Evolutionary conservation across 2,888 invertebrate species (phyloP).

Genomic region (Lasius platythorax): DNA sequence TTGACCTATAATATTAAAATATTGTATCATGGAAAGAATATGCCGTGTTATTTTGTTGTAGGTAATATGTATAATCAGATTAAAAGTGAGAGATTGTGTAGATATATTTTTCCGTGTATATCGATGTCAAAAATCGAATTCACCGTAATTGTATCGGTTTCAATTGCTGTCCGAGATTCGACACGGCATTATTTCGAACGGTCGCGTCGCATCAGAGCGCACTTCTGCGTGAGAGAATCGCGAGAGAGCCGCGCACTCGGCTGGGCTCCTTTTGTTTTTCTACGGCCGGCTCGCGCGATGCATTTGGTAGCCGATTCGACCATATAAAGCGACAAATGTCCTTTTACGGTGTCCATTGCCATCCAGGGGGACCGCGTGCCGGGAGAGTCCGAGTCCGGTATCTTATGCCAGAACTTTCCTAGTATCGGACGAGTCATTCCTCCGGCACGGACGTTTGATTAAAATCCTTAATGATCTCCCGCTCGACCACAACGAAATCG

Average conservation of each 20-base stretch:
- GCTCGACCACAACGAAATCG: constrained; percentile 32
- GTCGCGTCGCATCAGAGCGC: constrained; percentile 65
- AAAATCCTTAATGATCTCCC: constrained; percentile 70
- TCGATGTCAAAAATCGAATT: background rate
- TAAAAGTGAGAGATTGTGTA: background rate
- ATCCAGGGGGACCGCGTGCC: constrained; percentile 81
- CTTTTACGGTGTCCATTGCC: constrained; percentile 82
- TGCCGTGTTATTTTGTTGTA: background rate
- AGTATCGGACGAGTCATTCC: constrained; percentile 69
- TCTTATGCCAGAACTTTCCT: constrained; percentile 80
- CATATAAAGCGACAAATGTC: constrained; percentile 85
- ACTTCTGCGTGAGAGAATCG: constrained; percentile 64
- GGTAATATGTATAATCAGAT: background rate
- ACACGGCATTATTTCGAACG: constrained; percentile 78
- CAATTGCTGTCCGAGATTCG: background rate
- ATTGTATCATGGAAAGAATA: background rate
- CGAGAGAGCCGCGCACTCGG: constrained; percentile 58
- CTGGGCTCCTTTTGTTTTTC: constrained; percentile 81
- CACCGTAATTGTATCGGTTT: background rate
- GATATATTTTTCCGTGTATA: background rate
- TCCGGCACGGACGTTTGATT: constrained; percentile 63
- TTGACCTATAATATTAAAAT: background rate
- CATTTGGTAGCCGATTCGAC: constrained; percentile 83
- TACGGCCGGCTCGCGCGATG: constrained; percentile 79
- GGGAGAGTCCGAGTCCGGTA: constrained; percentile 69